Conservation (phyloP, 2,113 vertebrate species). For the Bambusicola thoracicus region DNA sequence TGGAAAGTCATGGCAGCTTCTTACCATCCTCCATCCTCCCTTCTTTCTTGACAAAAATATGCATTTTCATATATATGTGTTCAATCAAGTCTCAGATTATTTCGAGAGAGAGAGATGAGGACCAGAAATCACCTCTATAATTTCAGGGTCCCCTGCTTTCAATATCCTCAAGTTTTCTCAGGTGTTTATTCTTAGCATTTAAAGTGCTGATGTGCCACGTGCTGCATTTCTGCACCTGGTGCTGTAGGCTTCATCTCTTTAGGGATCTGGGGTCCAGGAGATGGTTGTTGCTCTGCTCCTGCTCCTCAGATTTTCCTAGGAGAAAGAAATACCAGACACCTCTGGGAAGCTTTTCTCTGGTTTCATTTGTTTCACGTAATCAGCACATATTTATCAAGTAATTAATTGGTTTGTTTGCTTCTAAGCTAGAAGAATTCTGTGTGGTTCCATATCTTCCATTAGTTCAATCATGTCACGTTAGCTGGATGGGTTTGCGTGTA, state of each 20-base stretch:
- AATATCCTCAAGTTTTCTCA: not conserved
- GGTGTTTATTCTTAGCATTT: not conserved
- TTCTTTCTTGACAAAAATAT: not conserved
- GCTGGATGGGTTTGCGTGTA: not conserved
- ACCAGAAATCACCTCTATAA: not conserved
- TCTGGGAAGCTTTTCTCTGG: not conserved
- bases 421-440: not conserved
- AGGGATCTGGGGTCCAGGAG: not conserved
- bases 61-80: not conserved
- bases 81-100: not conserved
- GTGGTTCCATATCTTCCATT: slow-evolving; percentile 27
- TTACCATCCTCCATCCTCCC: not conserved
- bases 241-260: not conserved
- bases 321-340: not conserved
- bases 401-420: slow-evolving; percentile 23
- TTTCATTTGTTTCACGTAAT: slow-evolving; percentile 3
- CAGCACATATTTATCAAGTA: not conserved
- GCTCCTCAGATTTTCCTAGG: not conserved
- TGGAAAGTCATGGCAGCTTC: not conserved
- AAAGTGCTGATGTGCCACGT: fast-evolving
- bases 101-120: not conserved
- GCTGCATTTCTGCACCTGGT: not conserved
- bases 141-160: fast-evolving
- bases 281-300: not conserved
- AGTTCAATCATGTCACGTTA: slow-evolving; percentile 24